Evolutionary conservation across 2,797 vertebrate species (phyloP), one percentile per base, ranked within the genome.

Genomic region (Dermochelys coriacea): DNA sequence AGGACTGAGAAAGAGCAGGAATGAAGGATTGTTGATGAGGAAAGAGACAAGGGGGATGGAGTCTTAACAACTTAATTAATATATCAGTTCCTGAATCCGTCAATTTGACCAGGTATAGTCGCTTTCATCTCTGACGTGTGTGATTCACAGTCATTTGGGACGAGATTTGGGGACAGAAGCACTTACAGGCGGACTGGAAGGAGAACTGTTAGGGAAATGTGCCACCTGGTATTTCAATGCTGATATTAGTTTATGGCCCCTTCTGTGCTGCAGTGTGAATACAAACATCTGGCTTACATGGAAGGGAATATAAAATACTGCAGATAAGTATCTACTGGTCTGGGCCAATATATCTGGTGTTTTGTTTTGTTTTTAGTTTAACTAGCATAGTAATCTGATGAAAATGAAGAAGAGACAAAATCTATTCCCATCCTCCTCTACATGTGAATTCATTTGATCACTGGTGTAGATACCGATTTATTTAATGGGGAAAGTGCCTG

Each of bases 311-410:
- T 21, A 77, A 77, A 47, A 29, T 0, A 19, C 52, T 80, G 3
- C 23, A 87, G 12, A 2, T 18, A 45, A 2, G 0, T 50, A 1
- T 50, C 37, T 68, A 0, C 80, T 68, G 47, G 10, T 1, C 4
- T 8, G 34, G 15, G 8, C 12, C 25, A 21, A 23, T 0, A 52
- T 68, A 37, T 3, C 3, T 84, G 6, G n/a, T n/a, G n/a, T n/a
- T 41, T 41, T 41, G 5, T 41, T 5, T 82, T 21, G n/a, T 37
- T 86, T 41, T 89, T 82, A 84, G 15, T 2, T 91, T 34, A 84
- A 11, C 19, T 2, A 6, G 5, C 5, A 16, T 4, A 31, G 1
- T 3, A 11, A 80, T 59, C 34, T 86, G 16, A 59, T 82, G 19
- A 6, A 49, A 93, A 84, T 18, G 10, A 37, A 77, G 7, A 81